Conservation (phyloP, 30 jellyfish, hydroid and myxozoan species). For the Catostylus mosaicus region DNA sequence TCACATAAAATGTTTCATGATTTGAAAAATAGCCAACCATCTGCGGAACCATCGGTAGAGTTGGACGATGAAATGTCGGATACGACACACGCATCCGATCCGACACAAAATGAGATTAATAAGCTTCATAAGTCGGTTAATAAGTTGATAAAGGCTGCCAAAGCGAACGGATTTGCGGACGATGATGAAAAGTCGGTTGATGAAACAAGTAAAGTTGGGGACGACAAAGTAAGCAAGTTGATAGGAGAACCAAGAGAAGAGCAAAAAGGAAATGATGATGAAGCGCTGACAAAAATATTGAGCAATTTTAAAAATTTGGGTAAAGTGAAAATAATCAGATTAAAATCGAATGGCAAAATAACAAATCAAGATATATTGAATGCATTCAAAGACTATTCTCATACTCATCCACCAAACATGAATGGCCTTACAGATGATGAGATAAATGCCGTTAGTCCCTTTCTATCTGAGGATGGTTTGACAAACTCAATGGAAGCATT, state of each 20-base stretch:
- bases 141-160: conserved; percentile 45
- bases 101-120: conserved; percentile 33
- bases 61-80: conserved; percentile 33
- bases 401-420: not conserved
- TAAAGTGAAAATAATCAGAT: conserved; percentile 37
- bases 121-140: conserved; percentile 44
- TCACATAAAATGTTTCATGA: conserved; percentile 45
- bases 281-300: conserved; percentile 1
- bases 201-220: not conserved
- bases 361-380: conserved; percentile 39
- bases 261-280: conserved; percentile 9
- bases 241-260: not conserved
- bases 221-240: not conserved
- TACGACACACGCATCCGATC: too few species aligned
- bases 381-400: conserved; percentile 32
- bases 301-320: conserved; percentile 26
- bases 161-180: conserved; percentile 11
- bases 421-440: conserved; percentile 9
- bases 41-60: conserved; percentile 10
- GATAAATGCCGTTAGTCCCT: not conserved
- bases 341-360: conserved; percentile 33
- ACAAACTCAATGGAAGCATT: conserved; percentile 38
- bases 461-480: conserved; percentile 7
- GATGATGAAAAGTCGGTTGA: not conserved
- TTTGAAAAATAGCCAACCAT: conserved; percentile 23